A percentile compares a stretch with the other conserved stretches of the same genome.
These are phyloP conservation scores for Agriopis aurantiaria DNA, from an alignment of 2,888 invertebrate species.

Conservation along the genomic window DNA sequence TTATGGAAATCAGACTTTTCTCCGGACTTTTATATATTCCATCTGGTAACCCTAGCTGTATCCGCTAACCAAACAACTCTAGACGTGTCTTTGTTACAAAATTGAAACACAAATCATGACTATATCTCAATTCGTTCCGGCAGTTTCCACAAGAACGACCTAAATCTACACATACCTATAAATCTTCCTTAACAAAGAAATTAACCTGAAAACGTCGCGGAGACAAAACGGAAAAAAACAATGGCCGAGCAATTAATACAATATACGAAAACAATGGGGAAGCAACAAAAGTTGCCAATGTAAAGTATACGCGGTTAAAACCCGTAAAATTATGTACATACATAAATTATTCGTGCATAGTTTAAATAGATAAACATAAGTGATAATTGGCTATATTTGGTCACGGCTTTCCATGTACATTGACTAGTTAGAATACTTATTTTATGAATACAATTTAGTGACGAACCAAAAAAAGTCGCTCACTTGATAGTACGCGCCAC, in stretches of 20 bases:
- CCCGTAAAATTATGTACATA: constrained; percentile 75
- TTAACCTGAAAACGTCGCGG: constrained; percentile 33
- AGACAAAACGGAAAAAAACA: constrained; percentile 46
- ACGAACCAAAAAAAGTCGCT: neutral
- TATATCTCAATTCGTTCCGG: constrained; percentile 40
- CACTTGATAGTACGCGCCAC: too few species aligned
- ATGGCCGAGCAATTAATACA: constrained; percentile 62
- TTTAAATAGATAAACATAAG: constrained; percentile 68
- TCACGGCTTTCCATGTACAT: constrained; percentile 56
- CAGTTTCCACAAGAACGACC: constrained; percentile 43
- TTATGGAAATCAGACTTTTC: too few species aligned
- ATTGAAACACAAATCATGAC: constrained; percentile 41
- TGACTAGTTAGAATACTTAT: constrained; percentile 1
- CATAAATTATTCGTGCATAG: constrained; percentile 48
- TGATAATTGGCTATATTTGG: constrained; percentile 70
- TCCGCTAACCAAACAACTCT: constrained; percentile 21
- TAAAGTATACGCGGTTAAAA: constrained; percentile 58
- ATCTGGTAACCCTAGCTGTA: neutral
- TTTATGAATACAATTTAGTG: neutral
- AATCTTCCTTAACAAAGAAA: constrained; percentile 34
- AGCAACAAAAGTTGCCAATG: constrained; percentile 44
- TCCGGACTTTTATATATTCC: too few species aligned
- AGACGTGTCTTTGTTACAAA: constrained; percentile 34
- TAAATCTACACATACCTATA: constrained; percentile 38
- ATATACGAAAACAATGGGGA: constrained; percentile 48